Evolutionary conservation across 2,113 vertebrate genomes (phyloP), one percentile per base, ranked within the genome.

Genomic region (Bos javanicus): DNA sequence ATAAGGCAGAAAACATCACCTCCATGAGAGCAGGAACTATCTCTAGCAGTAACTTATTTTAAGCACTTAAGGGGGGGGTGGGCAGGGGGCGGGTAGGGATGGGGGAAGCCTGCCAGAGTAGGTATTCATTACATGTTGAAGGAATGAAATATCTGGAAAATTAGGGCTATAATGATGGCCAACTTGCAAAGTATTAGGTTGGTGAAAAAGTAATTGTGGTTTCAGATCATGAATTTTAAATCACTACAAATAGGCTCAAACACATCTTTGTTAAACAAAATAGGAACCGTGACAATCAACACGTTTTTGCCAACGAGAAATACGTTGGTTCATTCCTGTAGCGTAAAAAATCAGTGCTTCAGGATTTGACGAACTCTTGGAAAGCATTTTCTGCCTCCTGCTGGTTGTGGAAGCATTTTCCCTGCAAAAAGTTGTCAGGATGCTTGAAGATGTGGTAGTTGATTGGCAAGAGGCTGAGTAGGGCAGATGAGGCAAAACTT

Each of bases 1-100:
- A 59, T 39, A 93, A 86, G 87, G 78, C 26, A n/a, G 14, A 92
- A 95, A 92, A 92, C 71, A 64, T 33, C 93, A 87, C 93, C 39
- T 46, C 28, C 17, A 19, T 6, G 23, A 71, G 14, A 87, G 19
- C 88, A 87, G 14, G 33, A 30, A 93, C 59, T 46, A 36, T 76
- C 50, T 84, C 46, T 36, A 46, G 23, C 52, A 60, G 71, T 46
- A 57, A 50, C 90, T 81, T 97, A 89, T 60, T 94, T 92, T 83
- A 78, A 94, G 89, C 56, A 48, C 8, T 57, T 80, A 39, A 36
- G 12, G 12, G 6, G 6, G 2, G 33, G 33, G 11, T 0, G 1
- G 17, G n/a, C 5, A 0, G 59, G 11, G 26, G 8, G n/a, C n/a
- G 6, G 13, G n/a, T 36, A 56, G 33, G 80, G 33, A 23, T 36